These are phyloP conservation scores for Sander lucioperca DNA, from an alignment of 2,113 vertebrate genomes.

Conservation along the genomic window DNA sequence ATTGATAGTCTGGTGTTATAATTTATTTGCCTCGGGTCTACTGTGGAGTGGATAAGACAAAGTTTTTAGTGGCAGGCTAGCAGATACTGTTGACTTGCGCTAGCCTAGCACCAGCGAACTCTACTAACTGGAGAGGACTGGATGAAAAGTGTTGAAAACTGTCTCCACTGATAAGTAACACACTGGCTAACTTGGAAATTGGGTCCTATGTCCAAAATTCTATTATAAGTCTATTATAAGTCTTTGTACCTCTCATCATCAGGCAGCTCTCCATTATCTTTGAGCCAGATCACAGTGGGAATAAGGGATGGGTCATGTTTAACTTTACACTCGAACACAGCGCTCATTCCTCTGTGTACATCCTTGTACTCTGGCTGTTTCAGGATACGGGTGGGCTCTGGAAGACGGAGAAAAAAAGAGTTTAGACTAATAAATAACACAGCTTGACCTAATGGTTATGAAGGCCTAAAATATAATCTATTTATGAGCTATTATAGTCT, in stretches of 20 bases:
- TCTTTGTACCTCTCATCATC: constrained; percentile 87
- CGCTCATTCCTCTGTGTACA: constrained; percentile 88
- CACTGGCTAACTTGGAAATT: too few relatives aligned
- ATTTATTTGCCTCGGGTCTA: too few relatives aligned
- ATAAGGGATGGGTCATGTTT: constrained; percentile 91
- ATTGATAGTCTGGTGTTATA: too few relatives aligned
- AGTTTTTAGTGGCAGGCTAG: too few relatives aligned
- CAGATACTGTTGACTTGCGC: too few relatives aligned
- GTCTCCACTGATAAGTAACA: too few relatives aligned
- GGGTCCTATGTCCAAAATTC: too few relatives aligned
- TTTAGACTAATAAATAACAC: not conserved
- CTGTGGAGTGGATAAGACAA: too few relatives aligned
- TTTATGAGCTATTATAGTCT: not conserved
- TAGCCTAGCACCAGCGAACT: too few relatives aligned
- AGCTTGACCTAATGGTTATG: not conserved
- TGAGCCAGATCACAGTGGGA: constrained; percentile 91
- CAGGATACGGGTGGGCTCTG: constrained; percentile 95
- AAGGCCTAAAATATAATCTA: not conserved
- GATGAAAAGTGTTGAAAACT: too few relatives aligned
- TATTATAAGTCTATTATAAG: not conserved
- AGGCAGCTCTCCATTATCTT: constrained; percentile 88
- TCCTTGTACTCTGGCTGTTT: constrained; percentile 92
- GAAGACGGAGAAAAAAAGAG: not conserved
- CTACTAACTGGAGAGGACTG: too few relatives aligned
- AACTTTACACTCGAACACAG: constrained; percentile 93